Percentiles rank a stretch among this genome's conserved stretches.
phyloP scores from a whole-genome alignment of 2,888 invertebrate genomes.

The Plagiodera versicolora region DNA sequence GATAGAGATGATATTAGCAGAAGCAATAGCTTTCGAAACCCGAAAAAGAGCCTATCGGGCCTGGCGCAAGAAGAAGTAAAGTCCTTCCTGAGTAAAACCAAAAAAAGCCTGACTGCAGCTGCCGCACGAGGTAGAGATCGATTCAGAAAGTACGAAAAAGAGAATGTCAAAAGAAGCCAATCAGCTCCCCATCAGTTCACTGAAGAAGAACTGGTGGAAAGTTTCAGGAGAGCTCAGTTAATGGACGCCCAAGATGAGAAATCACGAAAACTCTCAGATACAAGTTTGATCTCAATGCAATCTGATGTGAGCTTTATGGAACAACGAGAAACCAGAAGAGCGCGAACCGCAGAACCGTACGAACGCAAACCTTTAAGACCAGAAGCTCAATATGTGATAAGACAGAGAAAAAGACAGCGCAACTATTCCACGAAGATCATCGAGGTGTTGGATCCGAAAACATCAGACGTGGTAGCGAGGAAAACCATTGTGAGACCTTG shows the following conservation, averaged over 20 bases:
- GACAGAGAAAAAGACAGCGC: conserved; percentile 44
- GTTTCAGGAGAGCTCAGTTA: conserved; percentile 55
- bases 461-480: conserved; percentile 46
- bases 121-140: conserved; percentile 41
- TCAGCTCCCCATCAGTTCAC: conserved; percentile 61
- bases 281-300: conserved; percentile 33
- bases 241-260: conserved; percentile 49
- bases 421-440: conserved; percentile 46
- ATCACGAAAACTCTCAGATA: conserved; percentile 41
- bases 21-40: conserved; percentile 16
- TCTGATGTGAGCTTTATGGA: conserved; percentile 38
- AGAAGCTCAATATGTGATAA: conserved; percentile 43
- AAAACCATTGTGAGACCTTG: conserved; percentile 38
- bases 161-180: conserved; percentile 58
- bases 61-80: conserved; percentile 46
- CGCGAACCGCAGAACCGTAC: conserved; percentile 4
- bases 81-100: conserved; percentile 48
- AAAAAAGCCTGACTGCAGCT: conserved; percentile 43
- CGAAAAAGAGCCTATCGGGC: conserved; percentile 40
- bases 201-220: conserved; percentile 61
- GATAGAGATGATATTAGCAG: conserved; percentile 23
- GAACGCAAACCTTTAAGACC: conserved; percentile 44
- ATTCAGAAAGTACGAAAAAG: conserved; percentile 43
- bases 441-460: conserved; percentile 48
- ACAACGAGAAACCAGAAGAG: conserved; percentile 9